phyloP scores from a whole-genome alignment of 2,113 vertebrate species.

The Rostratula benghalensis region DNA sequence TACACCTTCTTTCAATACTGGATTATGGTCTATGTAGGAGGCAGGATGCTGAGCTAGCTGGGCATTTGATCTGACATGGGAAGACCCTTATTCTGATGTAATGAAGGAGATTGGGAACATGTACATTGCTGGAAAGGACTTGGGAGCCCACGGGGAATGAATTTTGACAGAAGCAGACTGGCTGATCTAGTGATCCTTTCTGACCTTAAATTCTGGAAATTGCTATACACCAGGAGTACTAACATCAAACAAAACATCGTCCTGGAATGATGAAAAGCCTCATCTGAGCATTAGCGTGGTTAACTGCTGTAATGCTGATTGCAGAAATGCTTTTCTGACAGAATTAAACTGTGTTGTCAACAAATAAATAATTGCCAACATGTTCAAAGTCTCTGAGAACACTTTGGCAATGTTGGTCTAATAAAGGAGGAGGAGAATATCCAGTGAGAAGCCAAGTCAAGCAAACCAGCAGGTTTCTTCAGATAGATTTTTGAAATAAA shows the following conservation, averaged over 20 bases:
- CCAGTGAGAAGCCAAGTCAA: neutral
- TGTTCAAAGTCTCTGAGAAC: neutral
- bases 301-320: neutral
- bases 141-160: neutral
- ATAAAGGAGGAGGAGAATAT: neutral
- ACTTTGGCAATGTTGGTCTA: neutral
- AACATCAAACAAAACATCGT: neutral
- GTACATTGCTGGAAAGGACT: neutral
- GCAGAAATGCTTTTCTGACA: constrained; percentile 6
- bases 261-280: neutral
- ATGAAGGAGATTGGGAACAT: neutral
- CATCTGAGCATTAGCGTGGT: neutral
- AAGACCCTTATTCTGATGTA: neutral
- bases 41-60: neutral
- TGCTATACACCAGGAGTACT: neutral
- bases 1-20: neutral
- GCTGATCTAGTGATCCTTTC: neutral
- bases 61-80: neutral
- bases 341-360: neutral
- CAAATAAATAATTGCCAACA: neutral
- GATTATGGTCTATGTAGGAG: neutral
- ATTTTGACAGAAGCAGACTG: neutral
- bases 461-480: neutral
- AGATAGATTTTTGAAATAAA: neutral
- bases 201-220: constrained; percentile 1